phyloP scores from a whole-genome alignment of 2,113 vertebrate species.

The Brachyhypopomus gauderio region DNA sequence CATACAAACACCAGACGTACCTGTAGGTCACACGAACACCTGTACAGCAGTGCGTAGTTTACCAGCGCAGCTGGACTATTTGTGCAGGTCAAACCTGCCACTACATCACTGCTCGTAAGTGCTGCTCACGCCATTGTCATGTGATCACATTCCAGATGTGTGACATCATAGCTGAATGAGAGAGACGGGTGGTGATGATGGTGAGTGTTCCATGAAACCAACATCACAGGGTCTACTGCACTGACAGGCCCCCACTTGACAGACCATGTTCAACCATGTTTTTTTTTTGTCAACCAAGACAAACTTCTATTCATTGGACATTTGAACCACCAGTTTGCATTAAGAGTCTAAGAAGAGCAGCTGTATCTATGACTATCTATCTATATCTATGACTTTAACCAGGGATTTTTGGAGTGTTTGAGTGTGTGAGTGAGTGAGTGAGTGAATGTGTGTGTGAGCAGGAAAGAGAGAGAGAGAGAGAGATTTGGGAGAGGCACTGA shows the following conservation, averaged over 20 bases:
- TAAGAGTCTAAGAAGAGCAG: conserved; percentile 20
- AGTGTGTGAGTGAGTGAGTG: not conserved
- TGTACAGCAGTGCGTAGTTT: conserved; percentile 4
- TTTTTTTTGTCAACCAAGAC: conserved; percentile 58
- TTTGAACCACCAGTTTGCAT: conserved; percentile 52
- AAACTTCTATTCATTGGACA: conserved; percentile 53
- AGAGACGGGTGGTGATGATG: conserved; percentile 55
- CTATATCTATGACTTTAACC: not conserved
- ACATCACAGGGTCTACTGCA: conserved; percentile 56
- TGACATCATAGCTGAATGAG: conserved; percentile 65
- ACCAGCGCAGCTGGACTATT: not conserved
- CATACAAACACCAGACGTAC: conserved; percentile 29
- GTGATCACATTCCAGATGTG: conserved; percentile 61
- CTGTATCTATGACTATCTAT: conserved; percentile 7
- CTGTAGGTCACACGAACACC: not conserved
- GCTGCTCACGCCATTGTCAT: conserved; percentile 34
- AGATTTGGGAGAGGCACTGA: not conserved
- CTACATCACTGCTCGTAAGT: not conserved
- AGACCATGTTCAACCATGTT: conserved; percentile 57
- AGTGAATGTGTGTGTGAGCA: not conserved
- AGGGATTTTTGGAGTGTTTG: not conserved
- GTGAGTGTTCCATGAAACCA: conserved; percentile 46
- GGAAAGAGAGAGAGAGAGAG: not conserved
- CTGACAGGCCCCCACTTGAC: conserved; percentile 67
- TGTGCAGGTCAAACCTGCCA: not conserved